Evolutionary conservation across 2,797 vertebrate species (phyloP).

Genomic region (Poeciliopsis infans): DNA sequence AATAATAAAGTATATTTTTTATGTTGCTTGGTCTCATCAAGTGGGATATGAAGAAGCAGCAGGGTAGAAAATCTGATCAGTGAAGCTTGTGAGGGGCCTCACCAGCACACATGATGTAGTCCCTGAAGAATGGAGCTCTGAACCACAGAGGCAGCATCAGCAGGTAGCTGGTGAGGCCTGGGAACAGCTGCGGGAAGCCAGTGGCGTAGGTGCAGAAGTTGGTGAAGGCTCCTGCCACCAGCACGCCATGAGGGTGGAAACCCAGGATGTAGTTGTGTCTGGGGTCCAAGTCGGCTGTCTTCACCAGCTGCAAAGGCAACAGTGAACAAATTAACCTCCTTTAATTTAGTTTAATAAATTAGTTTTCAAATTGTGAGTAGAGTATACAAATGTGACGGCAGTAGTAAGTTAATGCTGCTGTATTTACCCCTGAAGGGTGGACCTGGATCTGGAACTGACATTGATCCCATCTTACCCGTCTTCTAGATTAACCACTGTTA

Average conservation of each 20-base stretch:
- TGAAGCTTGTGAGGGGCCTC: neutral
- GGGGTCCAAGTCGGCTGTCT: constrained; percentile 90
- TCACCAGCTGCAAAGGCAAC: constrained; percentile 83
- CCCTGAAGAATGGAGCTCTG: constrained; percentile 89
- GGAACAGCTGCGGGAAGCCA: constrained; percentile 84
- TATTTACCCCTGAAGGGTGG: too few species aligned
- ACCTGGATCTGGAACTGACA: too few species aligned
- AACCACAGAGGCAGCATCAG: constrained; percentile 94
- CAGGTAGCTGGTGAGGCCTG: constrained; percentile 84
- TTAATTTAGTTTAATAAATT: neutral
- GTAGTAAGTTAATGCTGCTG: too few species aligned
- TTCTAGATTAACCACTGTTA: too few species aligned
- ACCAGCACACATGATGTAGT: constrained; percentile 91
- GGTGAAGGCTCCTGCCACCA: constrained; percentile 87
- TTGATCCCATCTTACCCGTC: too few species aligned
- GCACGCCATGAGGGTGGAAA: constrained; percentile 92
- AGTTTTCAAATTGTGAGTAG: neutral
- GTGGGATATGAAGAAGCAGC: neutral
- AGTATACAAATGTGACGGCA: neutral
- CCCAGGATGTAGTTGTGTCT: constrained; percentile 89
- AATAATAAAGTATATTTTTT: neutral
- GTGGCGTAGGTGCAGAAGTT: constrained; percentile 90
- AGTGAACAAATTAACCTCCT: neutral
- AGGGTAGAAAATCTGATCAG: neutral
- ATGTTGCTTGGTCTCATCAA: accelerated